Conservation (phyloP, 1,140 invertebrate species). For the Micrasema minimum region DNA sequence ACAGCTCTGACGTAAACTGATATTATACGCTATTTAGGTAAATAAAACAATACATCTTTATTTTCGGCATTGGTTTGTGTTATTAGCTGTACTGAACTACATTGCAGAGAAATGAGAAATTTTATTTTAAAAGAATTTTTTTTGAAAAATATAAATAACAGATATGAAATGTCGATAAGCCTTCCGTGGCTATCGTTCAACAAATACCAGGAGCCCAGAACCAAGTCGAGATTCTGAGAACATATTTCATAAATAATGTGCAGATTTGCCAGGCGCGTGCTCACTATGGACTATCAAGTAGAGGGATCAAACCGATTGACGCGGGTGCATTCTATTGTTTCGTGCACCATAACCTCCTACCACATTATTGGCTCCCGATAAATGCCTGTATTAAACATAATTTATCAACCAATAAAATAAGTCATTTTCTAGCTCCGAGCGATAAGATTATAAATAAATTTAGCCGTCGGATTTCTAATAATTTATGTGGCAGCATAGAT, state of each 20-base stretch:
- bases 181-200: not conserved
- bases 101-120: too few species aligned
- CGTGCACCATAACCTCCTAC: conserved; percentile 44
- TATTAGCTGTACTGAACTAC: too few species aligned
- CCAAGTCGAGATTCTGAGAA: not conserved
- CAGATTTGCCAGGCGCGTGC: conserved; percentile 41
- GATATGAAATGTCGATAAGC: too few species aligned
- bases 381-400: conserved; percentile 50
- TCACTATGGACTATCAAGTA: conserved; percentile 32
- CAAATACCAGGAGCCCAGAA: conserved; percentile 33
- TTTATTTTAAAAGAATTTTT: too few species aligned
- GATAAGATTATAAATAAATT: conserved; percentile 36
- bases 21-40: too few species aligned
- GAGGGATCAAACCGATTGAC: conserved; percentile 43
- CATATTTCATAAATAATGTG: conserved; percentile 24
- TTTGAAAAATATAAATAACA: too few species aligned
- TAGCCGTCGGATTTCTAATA: conserved; percentile 15
- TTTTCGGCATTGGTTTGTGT: too few species aligned
- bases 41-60: too few species aligned
- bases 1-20: too few species aligned
- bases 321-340: conserved; percentile 51
- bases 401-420: conserved; percentile 49
- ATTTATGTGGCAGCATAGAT: conserved; percentile 29
- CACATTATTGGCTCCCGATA: conserved; percentile 49
- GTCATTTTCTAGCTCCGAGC: conserved; percentile 36